phyloP scores from a whole-genome alignment of 2,888 invertebrate genomes.

The Oligia strigilis region DNA sequence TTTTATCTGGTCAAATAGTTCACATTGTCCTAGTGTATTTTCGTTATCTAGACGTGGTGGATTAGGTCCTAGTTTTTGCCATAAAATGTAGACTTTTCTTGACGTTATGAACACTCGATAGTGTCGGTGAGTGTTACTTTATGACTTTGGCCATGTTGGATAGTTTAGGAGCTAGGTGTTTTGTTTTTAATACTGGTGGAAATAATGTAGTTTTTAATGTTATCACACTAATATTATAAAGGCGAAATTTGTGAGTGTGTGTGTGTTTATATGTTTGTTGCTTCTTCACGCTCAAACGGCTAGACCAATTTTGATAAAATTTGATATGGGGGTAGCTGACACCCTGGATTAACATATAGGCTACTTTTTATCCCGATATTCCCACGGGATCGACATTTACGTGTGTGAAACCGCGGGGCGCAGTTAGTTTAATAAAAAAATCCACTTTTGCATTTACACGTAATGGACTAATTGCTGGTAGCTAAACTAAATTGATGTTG shows the following conservation, averaged over 20 bases:
- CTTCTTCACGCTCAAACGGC: too few species aligned
- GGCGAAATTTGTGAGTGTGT: too few species aligned
- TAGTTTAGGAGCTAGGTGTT: background rate
- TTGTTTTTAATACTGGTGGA: background rate
- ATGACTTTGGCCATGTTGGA: background rate
- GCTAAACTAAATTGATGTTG: background rate
- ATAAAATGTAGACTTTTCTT: conserved; percentile 42
- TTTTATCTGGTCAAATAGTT: conserved; percentile 63
- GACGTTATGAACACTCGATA: conserved; percentile 33
- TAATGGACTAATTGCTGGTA: background rate
- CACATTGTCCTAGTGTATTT: conserved; percentile 51
- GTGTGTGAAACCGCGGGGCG: too few species aligned
- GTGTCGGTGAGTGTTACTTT: conserved; percentile 30
- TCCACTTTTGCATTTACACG: background rate
- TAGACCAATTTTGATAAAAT: too few species aligned
- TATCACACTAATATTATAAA: too few species aligned
- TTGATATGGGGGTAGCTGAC: too few species aligned
- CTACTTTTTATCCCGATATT: too few species aligned
- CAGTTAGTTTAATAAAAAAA: too few species aligned
- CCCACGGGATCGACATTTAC: too few species aligned
- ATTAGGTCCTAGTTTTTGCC: conserved; percentile 31
- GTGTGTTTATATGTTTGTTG: too few species aligned
- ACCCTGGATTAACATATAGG: too few species aligned
- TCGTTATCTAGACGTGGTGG: conserved; percentile 50
- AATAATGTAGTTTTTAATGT: too few species aligned